Conservation (phyloP, 1,140 invertebrate species). For the Cyclargus thomasi region DNA sequence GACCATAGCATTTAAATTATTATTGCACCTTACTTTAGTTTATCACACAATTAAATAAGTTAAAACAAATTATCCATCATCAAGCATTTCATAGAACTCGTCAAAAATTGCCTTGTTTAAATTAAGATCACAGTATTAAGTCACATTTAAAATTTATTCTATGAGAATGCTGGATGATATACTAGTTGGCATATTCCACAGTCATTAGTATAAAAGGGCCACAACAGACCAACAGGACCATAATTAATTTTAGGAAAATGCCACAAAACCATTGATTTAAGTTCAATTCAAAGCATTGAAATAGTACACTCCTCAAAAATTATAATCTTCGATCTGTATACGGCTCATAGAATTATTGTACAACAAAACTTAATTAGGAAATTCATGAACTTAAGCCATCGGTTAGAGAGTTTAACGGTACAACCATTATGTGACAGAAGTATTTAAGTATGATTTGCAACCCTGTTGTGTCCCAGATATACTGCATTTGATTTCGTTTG, state of each 20-base stretch:
- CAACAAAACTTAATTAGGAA: slow-evolving; percentile 15
- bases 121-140: slow-evolving; percentile 75
- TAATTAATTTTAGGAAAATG: slow-evolving; percentile 49
- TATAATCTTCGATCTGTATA: slow-evolving; percentile 10
- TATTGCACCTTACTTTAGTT: slow-evolving; percentile 48
- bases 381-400: slow-evolving; percentile 38
- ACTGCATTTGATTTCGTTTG: slow-evolving; percentile 49
- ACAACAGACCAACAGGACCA: slow-evolving; percentile 43
- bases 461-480: slow-evolving; percentile 65
- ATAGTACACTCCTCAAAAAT: slow-evolving; percentile 13
- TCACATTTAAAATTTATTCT: slow-evolving; percentile 69
- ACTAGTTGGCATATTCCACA: slow-evolving; percentile 66
- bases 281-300: slow-evolving; percentile 27
- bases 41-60: slow-evolving; percentile 68
- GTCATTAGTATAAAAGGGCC: slow-evolving; percentile 60
- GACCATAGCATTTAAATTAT: slow-evolving; percentile 52
- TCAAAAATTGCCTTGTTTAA: slow-evolving; percentile 70
- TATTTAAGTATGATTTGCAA: slow-evolving; percentile 45
- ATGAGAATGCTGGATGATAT: slow-evolving; percentile 62
- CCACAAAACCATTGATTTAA: slow-evolving; percentile 48
- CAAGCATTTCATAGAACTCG: slow-evolving; percentile 63
- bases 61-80: slow-evolving; percentile 49
- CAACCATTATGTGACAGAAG: slow-evolving; percentile 42
- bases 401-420: slow-evolving; percentile 33
- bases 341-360: slow-evolving; percentile 33